These are phyloP conservation scores for Microcebus jonahi DNA, from an alignment of 2,113 vertebrate species.

Conservation along the genomic window DNA sequence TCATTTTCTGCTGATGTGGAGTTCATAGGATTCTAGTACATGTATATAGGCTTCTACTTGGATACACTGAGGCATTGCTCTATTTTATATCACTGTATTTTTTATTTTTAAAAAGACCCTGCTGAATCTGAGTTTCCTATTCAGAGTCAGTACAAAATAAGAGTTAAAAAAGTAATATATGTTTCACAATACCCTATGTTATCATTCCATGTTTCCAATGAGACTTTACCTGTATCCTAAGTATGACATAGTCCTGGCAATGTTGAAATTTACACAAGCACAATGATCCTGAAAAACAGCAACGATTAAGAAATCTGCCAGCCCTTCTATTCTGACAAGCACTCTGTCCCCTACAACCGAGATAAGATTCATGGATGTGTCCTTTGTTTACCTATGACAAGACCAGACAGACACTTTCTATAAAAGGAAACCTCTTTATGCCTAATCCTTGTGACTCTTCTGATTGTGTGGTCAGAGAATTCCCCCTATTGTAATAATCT, in stretches of 20 bases:
- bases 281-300: neutral
- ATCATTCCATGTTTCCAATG: neutral
- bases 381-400: neutral
- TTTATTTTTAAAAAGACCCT: neutral
- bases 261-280: neutral
- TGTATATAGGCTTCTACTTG: neutral
- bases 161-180: neutral
- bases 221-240: neutral
- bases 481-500: too few species aligned
- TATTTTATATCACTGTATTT: neutral
- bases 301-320: neutral
- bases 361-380: neutral
- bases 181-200: neutral
- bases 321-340: neutral
- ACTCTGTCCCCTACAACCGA: neutral
- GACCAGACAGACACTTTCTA: neutral
- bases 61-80: neutral
- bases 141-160: neutral
- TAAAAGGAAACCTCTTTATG: neutral
- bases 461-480: neutral
- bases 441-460: neutral
- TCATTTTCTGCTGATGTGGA: neutral
- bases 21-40: neutral
- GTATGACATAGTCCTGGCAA: neutral
- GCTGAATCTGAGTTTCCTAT: neutral